phyloP scores from a whole-genome alignment of 1,140 invertebrate genomes.

The Bombus confusus region DNA sequence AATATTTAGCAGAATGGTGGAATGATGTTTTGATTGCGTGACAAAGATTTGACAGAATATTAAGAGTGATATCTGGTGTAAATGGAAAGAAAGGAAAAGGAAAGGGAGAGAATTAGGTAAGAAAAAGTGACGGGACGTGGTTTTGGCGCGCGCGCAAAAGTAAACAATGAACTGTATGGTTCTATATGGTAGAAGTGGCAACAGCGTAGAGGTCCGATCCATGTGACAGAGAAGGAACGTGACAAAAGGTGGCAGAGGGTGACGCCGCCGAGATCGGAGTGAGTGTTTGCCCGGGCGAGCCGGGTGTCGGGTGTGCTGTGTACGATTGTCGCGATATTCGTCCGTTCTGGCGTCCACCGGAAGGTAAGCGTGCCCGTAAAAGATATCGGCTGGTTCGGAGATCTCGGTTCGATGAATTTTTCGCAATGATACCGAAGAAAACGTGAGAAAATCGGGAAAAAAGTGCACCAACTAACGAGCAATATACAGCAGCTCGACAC shows the following conservation, averaged over 20 bases:
- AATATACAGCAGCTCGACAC: slow-evolving; percentile 63
- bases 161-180: slow-evolving; percentile 73
- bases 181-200: slow-evolving; percentile 57
- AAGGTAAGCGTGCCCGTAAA: slow-evolving; percentile 48
- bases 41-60: not conserved
- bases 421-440: slow-evolving; percentile 9
- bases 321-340: slow-evolving; percentile 47
- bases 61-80: not conserved
- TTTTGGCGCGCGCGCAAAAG: slow-evolving; percentile 70
- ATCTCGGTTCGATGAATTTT: not conserved
- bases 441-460: slow-evolving; percentile 47
- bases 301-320: slow-evolving; percentile 74
- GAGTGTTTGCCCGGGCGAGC: slow-evolving; percentile 79
- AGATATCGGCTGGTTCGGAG: slow-evolving; percentile 31
- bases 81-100: not conserved
- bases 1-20: too few relatives aligned
- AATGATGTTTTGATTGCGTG: not conserved
- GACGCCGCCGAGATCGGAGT: slow-evolving; percentile 72
- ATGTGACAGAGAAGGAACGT: slow-evolving; percentile 82
- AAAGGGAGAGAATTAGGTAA: not conserved
- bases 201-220: slow-evolving; percentile 71
- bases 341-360: slow-evolving; percentile 55
- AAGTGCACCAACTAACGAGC: slow-evolving; percentile 45
- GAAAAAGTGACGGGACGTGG: slow-evolving; percentile 22
- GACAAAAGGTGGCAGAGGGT: slow-evolving; percentile 80